Percentiles rank a stretch among this genome's conserved stretches.
Conservation (phyloP, 2,888 invertebrate genomes). For the Aphidoletes aphidimyza region DNA sequence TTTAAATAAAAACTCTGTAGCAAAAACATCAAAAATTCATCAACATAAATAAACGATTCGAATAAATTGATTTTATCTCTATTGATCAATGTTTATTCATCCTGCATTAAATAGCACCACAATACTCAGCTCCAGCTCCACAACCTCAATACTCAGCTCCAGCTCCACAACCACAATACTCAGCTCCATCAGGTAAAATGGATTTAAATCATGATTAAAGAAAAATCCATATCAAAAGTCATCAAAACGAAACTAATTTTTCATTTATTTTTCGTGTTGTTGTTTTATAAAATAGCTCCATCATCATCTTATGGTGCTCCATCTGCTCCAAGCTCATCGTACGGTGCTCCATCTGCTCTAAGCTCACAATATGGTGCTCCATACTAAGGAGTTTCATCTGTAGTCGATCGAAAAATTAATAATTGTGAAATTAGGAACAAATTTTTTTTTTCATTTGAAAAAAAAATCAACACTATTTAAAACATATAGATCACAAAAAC, state of each 20-base stretch:
- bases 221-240: neutral
- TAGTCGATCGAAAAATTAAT: neutral
- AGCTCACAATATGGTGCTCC: constrained; percentile 76
- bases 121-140: neutral
- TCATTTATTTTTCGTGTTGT: neutral
- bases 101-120: neutral
- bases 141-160: neutral
- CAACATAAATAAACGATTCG: constrained; percentile 62
- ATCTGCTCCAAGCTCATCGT: neutral
- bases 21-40: constrained; percentile 4
- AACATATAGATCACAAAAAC: constrained; percentile 7
- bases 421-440: constrained; percentile 41
- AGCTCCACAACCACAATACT: neutral
- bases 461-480: constrained; percentile 41
- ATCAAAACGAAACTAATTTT: neutral
- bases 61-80: neutral
- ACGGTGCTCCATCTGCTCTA: constrained; percentile 69
- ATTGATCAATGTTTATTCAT: neutral
- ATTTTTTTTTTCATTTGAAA: constrained; percentile 17
- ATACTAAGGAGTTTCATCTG: constrained; percentile 56
- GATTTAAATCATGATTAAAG: neutral
- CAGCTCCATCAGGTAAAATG: neutral
- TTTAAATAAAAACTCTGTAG: neutral
- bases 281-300: neutral
- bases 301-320: neutral